These are phyloP conservation scores for Pachypeltis micranthus DNA, from an alignment of 1,140 invertebrate species.

Conservation along the genomic window DNA sequence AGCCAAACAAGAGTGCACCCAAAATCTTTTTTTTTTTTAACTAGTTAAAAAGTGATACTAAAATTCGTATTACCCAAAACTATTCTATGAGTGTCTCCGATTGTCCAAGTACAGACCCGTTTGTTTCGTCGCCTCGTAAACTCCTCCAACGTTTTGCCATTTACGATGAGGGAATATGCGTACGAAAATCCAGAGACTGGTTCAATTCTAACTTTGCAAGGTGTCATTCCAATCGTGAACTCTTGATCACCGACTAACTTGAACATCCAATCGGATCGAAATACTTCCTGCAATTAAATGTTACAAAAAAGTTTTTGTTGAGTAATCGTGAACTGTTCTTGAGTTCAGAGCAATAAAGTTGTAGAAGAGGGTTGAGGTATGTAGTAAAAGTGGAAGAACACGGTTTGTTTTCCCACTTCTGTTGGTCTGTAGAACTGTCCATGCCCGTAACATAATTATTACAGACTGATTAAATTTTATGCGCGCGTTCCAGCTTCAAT, in stretches of 20 bases:
- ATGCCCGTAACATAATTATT: too few species aligned
- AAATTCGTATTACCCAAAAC: constrained; percentile 51
- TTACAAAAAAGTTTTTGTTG: too few species aligned
- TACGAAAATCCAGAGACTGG: constrained; percentile 69
- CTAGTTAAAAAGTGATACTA: neutral
- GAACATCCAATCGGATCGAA: constrained; percentile 76
- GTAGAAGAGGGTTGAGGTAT: too few species aligned
- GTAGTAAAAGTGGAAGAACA: too few species aligned
- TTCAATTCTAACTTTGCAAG: constrained; percentile 47
- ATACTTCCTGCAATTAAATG: constrained; percentile 49
- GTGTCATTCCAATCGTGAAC: constrained; percentile 38
- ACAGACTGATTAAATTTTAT: too few species aligned
- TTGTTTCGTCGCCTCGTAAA: constrained; percentile 65
- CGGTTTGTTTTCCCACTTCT: too few species aligned
- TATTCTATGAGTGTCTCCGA: constrained; percentile 43
- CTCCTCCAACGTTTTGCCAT: constrained; percentile 62
- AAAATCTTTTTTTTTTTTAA: neutral
- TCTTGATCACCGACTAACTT: constrained; percentile 62
- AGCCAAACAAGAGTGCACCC: neutral
- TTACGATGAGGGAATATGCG: constrained; percentile 58
- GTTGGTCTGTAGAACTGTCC: too few species aligned
- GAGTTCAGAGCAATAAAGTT: too few species aligned
- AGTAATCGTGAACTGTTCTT: too few species aligned
- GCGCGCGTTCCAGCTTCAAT: too few species aligned
- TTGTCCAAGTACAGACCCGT: constrained; percentile 50